Base-by-base conservation (phyloP, 2,797 vertebrate species). In the Phrynocephalus guinanensis region DNA sequence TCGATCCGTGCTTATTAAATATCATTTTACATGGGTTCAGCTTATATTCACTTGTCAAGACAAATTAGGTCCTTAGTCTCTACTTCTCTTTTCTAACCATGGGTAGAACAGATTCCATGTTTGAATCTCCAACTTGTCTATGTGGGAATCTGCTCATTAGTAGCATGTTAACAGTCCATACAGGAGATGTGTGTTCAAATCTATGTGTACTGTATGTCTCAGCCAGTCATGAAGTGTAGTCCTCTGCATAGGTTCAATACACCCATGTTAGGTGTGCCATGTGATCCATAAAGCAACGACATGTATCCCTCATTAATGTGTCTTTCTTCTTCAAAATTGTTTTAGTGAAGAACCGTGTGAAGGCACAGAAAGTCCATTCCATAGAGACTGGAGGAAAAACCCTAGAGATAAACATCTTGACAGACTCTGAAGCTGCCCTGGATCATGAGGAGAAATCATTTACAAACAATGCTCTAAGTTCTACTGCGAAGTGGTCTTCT, bases 341-440 rank as follows among this genome's bases (percentile, higher is more conserved):
- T 48, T 9, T 82, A 95, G 95, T 81, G 26, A 94, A 71, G 89
- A 88, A 81, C 68, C 87, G 0, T 0, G 95, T 95, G 90, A 90
- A 92, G 15, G 88, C 87, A 3, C 90, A 80, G 15, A 0, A 0
- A 0, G 38, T 88, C 9, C 95, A 95, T 0, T 0, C 0, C 16
- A 66, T 95, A 88, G 56, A 86, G 1, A 0, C 88, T 0, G 56
- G 26, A 26, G 6, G 0, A 11, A 48, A 0, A 0, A 0, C 0
- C 5, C 5, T 91, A 63, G 52, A 88, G 2, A 56, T 95, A 26
- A 0, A 26, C 16, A 86, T 95, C 68, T 26, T 91, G 68, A 2
- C 4, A 0, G 79, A 26, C 78, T 72, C 66, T 13, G n/a, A 87
- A 1, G 7, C 66, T 10, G 13, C 70, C 28, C 33, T 15, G 60